Base-by-base conservation (phyloP, 2,888 invertebrate genomes). In the Cybosia mesomella region DNA sequence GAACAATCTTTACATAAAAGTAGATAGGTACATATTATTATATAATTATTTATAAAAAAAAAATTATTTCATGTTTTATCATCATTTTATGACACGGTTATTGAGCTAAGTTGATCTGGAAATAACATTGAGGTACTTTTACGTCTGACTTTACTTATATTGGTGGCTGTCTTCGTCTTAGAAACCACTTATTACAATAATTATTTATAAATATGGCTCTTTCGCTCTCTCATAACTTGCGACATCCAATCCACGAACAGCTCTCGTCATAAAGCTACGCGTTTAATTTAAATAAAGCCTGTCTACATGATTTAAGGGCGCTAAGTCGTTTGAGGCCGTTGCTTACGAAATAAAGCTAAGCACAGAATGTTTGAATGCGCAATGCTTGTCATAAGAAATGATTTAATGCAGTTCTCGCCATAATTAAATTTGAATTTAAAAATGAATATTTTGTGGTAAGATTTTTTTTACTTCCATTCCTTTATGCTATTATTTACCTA, bases 201-300 rank as follows among this genome's bases (percentile, higher is more conserved):
- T 0, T 1, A 11, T 15, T 28, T 24, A 32, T 15, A 9, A 9
- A 34, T 21, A 36, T 21, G 15, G 21, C 22, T 59, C 34, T 13
- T 43, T 55, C 22, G n/a, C 18, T 22, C 36, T 36, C 55, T 24
- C n/a, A 11, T 24, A 55, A 64, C 63, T 62, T 64, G 63, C 5
- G 54, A 28, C 53, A 62, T 13, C 32, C 49, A 54, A n/a, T 13
- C 28, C 34, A 73, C 73, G 63, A 74, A 73, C 71, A 68, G 75
- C 74, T 79, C 72, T 76, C 72, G 76, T 78, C 78, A 80, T 78
- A 80, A 82, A 85, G 68, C 80, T 76, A 76, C 68, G 74, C 78
- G 76, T 83, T 85, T 80, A 83, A 83, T 85, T 86, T 83, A 87
- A 86, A 87, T 85, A 86, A 86, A 83, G 83, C 75, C 76, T 68